Conservation (phyloP, 2,888 invertebrate species). For the Pristionchus fissidentatus region DNA sequence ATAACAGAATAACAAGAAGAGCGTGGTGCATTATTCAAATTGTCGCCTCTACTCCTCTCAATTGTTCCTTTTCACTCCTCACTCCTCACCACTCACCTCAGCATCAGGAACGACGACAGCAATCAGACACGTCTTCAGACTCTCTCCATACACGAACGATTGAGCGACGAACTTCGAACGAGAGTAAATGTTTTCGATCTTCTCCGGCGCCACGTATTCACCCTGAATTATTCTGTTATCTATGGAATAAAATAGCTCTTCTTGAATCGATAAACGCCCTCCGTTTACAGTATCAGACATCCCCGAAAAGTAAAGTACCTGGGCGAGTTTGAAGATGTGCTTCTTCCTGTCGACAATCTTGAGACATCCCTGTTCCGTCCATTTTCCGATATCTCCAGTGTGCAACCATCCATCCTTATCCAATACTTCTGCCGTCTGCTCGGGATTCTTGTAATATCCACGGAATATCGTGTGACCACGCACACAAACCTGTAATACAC, state of each 20-base stretch:
- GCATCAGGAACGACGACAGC: slow-evolving; percentile 92
- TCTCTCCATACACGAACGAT: slow-evolving; percentile 96
- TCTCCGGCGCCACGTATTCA: slow-evolving; percentile 98
- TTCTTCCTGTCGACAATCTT: slow-evolving; percentile 98
- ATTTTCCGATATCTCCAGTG: slow-evolving; percentile 96
- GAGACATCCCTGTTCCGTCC: slow-evolving; percentile 90
- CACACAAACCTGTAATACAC: slow-evolving; percentile 59
- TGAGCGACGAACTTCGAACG: slow-evolving; percentile 94
- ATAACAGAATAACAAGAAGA: background rate
- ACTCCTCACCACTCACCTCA: too few species aligned
- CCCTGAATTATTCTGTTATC: slow-evolving; percentile 82
- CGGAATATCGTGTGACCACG: slow-evolving; percentile 66
- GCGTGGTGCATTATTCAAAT: too few species aligned
- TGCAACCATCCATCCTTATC: slow-evolving; percentile 92
- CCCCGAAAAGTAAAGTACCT: too few species aligned
- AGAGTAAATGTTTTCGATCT: slow-evolving; percentile 95
- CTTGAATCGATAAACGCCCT: background rate
- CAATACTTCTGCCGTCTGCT: slow-evolving; percentile 91
- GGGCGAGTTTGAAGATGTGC: slow-evolving; percentile 96
- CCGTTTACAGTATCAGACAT: background rate
- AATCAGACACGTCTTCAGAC: slow-evolving; percentile 91
- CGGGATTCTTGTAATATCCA: slow-evolving; percentile 87
- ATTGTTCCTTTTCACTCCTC: too few species aligned
- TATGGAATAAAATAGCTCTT: too few species aligned
- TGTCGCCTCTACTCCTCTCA: too few species aligned